Conservation (phyloP, 2,888 invertebrate genomes). For the Melanargia galathea region DNA sequence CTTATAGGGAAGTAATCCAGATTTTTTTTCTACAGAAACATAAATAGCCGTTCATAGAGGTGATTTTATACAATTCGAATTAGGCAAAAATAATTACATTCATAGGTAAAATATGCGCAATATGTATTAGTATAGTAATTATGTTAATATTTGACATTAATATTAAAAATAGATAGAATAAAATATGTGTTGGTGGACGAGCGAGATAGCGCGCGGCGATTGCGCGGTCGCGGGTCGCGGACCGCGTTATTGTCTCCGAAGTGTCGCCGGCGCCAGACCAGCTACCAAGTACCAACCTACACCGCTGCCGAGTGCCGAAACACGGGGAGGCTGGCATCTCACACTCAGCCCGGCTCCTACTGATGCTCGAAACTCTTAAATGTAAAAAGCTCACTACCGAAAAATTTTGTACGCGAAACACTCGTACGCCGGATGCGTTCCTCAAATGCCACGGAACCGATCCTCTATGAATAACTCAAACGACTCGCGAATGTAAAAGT, state of each 20-base stretch:
- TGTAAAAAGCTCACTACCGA: constrained; percentile 60
- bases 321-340: constrained; percentile 52
- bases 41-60: constrained; percentile 72
- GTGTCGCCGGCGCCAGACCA: constrained; percentile 46
- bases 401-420: constrained; percentile 57
- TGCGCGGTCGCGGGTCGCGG: constrained; percentile 48
- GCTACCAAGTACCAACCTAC: constrained; percentile 40
- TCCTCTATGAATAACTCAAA: constrained; percentile 59
- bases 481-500: constrained; percentile 62
- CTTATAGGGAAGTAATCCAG: constrained; percentile 80
- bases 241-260: constrained; percentile 65
- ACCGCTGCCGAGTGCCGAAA: constrained; percentile 46
- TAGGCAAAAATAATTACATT: constrained; percentile 81
- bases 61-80: constrained; percentile 82
- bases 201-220: constrained; percentile 70
- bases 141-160: constrained; percentile 82
- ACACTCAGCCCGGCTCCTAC: constrained; percentile 43
- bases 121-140: constrained; percentile 79
- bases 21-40: constrained; percentile 77
- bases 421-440: constrained; percentile 47
- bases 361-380: constrained; percentile 40
- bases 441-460: constrained; percentile 54
- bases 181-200: constrained; percentile 80
- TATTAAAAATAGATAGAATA: constrained; percentile 82
- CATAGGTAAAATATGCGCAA: constrained; percentile 79